phyloP scores from a whole-genome alignment of 2,888 invertebrate genomes.

The Hypomecis punctinalis region DNA sequence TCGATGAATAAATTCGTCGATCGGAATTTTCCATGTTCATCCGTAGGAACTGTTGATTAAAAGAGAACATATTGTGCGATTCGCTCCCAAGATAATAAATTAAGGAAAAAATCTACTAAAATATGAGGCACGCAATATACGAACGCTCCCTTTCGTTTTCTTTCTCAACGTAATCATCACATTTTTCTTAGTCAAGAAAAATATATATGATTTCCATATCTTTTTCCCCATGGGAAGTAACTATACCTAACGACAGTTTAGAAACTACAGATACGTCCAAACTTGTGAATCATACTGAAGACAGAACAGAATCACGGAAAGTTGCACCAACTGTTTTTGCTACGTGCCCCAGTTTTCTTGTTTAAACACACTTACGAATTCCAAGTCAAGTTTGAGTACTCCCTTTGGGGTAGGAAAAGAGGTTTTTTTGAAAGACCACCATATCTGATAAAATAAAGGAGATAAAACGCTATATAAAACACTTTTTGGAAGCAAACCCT shows the following conservation, averaged over 20 bases:
- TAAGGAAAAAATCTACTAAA: slow-evolving; percentile 12
- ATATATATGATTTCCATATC: not conserved
- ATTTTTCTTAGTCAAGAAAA: not conserved
- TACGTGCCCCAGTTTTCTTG: slow-evolving; percentile 25
- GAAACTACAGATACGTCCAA: slow-evolving; percentile 23
- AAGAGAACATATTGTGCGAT: slow-evolving; percentile 13
- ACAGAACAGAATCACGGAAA: slow-evolving; percentile 23
- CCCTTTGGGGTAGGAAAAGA: slow-evolving; percentile 26
- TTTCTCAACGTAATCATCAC: not conserved
- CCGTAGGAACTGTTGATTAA: slow-evolving; percentile 23
- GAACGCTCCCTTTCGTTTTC: slow-evolving; percentile 1
- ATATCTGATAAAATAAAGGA: not conserved
- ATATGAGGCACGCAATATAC: slow-evolving; percentile 11
- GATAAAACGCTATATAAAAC: not conserved
- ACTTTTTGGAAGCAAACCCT: not conserved
- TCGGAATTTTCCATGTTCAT: slow-evolving; percentile 26
- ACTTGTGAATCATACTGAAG: slow-evolving; percentile 22
- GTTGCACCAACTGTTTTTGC: slow-evolving; percentile 26
- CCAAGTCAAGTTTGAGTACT: slow-evolving; percentile 28
- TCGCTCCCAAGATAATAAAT: slow-evolving; percentile 19
- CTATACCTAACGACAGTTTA: slow-evolving; percentile 25
- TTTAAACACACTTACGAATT: slow-evolving; percentile 30
- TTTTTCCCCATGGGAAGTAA: slow-evolving; percentile 15
- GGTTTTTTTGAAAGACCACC: slow-evolving; percentile 4
- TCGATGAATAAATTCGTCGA: slow-evolving; percentile 64